A percentile compares a stretch with the other conserved stretches of the same genome.
These are phyloP conservation scores for Hipposideros armiger DNA, from an alignment of 2,113 vertebrate genomes.

Conservation along the genomic window DNA sequence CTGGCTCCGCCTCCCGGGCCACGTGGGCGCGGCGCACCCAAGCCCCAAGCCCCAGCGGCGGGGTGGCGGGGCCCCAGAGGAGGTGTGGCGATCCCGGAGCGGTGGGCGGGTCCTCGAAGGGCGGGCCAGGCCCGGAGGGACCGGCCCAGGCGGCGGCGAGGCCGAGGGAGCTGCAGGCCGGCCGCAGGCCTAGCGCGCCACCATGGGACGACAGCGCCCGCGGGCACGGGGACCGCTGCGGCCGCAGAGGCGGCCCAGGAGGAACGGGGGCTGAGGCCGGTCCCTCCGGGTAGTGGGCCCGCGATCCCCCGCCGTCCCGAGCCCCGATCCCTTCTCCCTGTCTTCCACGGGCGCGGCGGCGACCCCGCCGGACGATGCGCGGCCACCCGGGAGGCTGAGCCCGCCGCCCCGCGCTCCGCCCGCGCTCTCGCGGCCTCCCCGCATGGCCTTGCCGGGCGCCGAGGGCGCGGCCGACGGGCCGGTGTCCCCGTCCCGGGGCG, in stretches of 20 bases:
- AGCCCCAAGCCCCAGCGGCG: background rate
- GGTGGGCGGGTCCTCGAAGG: background rate
- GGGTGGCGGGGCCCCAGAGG: too few species aligned
- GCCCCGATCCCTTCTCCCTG: background rate
- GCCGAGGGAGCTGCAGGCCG: background rate
- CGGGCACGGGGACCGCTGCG: background rate
- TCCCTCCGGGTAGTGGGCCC: background rate
- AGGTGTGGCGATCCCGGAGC: background rate
- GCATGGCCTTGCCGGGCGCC: conserved; percentile 85
- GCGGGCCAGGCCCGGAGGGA: background rate
- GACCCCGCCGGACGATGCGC: conserved; percentile 50
- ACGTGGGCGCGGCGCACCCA: background rate
- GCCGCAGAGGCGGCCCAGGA: background rate
- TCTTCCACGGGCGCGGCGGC: background rate
- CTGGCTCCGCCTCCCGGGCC: background rate
- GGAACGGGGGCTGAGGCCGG: background rate
- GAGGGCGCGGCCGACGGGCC: conserved; percentile 76
- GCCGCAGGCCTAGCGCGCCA: background rate
- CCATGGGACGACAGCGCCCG: background rate
- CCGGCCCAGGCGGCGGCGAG: background rate
- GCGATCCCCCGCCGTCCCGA: background rate
- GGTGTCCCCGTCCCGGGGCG: conserved; percentile 71
- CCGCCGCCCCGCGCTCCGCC: too few species aligned
- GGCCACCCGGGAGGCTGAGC: conserved; percentile 44
- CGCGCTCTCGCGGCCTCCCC: conserved; percentile 55